A percentile compares a stretch with the other conserved stretches of the same genome.
Conservation (phyloP, 2,113 vertebrate genomes). For the western clawed frog (Xenopus tropicalis) region UCB_Xtro_10.0 CM004445.2:141210501-141211000, state of each 20-base stretch:
- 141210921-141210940: slow-evolving; percentile 21
- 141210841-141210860: slow-evolving; percentile 67
- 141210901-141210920: slow-evolving; percentile 84
- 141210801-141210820: not conserved
- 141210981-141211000: too few species aligned
- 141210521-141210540: too few species aligned
- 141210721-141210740: not conserved
- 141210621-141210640: too few species aligned
- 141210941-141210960: not conserved
- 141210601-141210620: too few species aligned
- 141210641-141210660: too few species aligned
- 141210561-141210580: too few species aligned
- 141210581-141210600: too few species aligned
- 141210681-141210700: too few species aligned
- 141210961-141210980: not conserved
- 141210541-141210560: too few species aligned
- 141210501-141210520: too few species aligned
- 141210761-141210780: slow-evolving; percentile 30
- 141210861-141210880: slow-evolving; percentile 95
- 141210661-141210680: too few species aligned
- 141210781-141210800: slow-evolving; percentile 39
- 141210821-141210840: slow-evolving; percentile 43
- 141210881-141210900: slow-evolving; percentile 77
- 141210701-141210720: not conserved
- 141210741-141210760: slow-evolving; percentile 32